Conservation (phyloP, 2,888 invertebrate genomes). For the Tanypteryx hageni region DNA sequence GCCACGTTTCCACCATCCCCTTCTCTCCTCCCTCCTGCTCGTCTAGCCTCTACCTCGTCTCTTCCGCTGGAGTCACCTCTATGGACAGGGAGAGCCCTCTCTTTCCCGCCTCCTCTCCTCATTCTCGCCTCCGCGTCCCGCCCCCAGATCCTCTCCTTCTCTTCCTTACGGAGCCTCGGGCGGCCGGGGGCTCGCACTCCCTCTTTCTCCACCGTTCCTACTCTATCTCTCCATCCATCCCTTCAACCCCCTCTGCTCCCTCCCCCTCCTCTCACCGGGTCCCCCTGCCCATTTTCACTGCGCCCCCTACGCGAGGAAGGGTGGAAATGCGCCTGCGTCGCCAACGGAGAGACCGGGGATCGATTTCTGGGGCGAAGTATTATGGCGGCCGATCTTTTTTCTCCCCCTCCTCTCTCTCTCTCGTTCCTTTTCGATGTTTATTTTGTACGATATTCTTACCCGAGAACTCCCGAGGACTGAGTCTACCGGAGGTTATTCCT, state of each 20-base stretch:
- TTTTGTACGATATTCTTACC: constrained; percentile 40
- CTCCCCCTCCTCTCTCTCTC: neutral
- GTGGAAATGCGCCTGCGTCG: constrained; percentile 41
- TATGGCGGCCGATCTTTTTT: constrained; percentile 59
- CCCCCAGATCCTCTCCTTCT: neutral
- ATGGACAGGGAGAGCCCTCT: neutral
- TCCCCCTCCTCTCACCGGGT: neutral
- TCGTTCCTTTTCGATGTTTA: constrained; percentile 19
- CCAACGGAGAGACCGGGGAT: constrained; percentile 54
- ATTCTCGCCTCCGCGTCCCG: neutral
- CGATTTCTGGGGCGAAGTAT: constrained; percentile 59
- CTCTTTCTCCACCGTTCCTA: neutral
- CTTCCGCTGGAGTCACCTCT: constrained; percentile 21
- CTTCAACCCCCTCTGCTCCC: neutral
- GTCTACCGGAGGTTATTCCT: constrained; percentile 30
- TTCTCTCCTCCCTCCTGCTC: too few relatives aligned
- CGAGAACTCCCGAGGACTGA: neutral
- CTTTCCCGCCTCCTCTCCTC: neutral
- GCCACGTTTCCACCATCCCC: neutral
- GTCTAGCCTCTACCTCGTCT: neutral
- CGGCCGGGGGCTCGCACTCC: constrained; percentile 27
- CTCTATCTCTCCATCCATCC: neutral
- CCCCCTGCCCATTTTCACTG: neutral
- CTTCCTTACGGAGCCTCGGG: neutral
- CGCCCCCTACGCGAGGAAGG: constrained; percentile 18